Evolutionary conservation across 2,113 vertebrate genomes (phyloP).

Genomic region (Vicugna pacos): DNA sequence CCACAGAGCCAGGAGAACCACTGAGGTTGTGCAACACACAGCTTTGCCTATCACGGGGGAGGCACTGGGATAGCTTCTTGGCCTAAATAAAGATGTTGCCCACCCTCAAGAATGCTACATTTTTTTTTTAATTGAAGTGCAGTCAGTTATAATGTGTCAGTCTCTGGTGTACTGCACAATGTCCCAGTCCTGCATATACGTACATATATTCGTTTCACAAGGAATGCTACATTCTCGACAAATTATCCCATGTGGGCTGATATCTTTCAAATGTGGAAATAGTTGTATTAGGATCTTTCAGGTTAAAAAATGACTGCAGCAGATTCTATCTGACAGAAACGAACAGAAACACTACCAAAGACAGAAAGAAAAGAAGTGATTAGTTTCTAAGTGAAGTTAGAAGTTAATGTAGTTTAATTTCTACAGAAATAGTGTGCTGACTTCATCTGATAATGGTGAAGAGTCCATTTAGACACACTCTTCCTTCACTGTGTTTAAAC

Average conservation of each 20-base stretch:
- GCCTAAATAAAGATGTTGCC: background rate
- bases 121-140: background rate
- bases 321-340: conserved; percentile 23
- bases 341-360: conserved; percentile 4
- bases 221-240: background rate
- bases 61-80: background rate
- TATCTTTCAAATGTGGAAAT: background rate
- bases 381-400: background rate
- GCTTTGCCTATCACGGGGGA: background rate
- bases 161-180: no score
- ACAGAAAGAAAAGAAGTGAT: conserved; percentile 23
- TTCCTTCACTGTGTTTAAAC: background rate
- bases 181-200: no score
- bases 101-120: background rate
- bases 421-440: background rate
- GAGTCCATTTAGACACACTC: background rate
- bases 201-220: no score
- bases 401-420: background rate
- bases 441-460: background rate
- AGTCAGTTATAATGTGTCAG: no score
- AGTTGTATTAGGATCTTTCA: background rate
- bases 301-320: background rate
- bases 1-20: background rate
- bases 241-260: background rate
- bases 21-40: background rate